Evolutionary conservation across 2,113 vertebrate species (phyloP).

Genomic region (Centropus unirufus): DNA sequence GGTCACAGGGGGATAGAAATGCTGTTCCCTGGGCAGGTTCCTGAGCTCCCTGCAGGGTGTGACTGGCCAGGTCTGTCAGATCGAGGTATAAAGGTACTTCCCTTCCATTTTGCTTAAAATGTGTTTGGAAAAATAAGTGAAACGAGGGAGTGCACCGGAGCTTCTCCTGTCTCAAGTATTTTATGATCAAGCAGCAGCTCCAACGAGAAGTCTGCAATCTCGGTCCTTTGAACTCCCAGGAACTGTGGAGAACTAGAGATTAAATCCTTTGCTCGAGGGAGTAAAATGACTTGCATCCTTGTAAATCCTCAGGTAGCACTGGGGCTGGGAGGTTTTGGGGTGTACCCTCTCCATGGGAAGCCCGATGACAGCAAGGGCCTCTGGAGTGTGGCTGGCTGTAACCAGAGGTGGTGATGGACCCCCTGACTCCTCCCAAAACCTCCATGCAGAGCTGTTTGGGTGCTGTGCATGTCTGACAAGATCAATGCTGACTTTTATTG

Average conservation of each 20-base stretch:
- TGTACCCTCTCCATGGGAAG: neutral
- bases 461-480: fast-evolving
- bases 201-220: neutral
- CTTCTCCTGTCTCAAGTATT: neutral
- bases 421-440: neutral
- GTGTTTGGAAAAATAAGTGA: neutral
- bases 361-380: fast-evolving
- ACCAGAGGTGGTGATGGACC: neutral
- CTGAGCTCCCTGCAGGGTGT: neutral
- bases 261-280: neutral
- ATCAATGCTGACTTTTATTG: neutral
- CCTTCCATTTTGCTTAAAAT: neutral
- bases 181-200: neutral
- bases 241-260: neutral
- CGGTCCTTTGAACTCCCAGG: neutral
- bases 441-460: neutral
- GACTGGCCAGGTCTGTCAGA: neutral
- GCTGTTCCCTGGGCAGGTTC: neutral
- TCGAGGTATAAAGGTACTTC: neutral
- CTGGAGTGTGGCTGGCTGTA: neutral
- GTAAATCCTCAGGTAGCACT: neutral
- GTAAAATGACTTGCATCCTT: neutral
- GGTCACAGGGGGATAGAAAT: neutral
- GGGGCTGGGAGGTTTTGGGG: neutral
- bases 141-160: neutral